Conservation (phyloP, 2,888 invertebrate species). For the Branchellion lobata region DNA sequence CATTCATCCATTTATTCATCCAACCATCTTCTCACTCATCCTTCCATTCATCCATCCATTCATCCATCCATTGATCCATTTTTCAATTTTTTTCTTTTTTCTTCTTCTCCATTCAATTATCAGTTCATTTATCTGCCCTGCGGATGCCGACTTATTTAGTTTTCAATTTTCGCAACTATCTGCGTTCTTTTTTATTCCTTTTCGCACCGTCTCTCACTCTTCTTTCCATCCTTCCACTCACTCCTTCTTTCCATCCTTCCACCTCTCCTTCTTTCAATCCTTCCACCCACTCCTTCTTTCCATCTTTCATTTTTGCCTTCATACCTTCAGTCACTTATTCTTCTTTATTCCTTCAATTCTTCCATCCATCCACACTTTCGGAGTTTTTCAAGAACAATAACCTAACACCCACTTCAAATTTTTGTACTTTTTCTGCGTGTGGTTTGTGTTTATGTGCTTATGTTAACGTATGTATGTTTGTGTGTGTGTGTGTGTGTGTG, state of each 20-base stretch:
- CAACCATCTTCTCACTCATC: no score
- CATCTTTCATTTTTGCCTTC: neutral
- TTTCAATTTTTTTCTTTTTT: no score
- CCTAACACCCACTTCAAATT: no score
- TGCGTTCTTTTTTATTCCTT: neutral
- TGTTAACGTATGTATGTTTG: no score
- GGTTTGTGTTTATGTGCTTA: no score
- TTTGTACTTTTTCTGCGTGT: no score
- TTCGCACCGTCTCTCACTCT: neutral
- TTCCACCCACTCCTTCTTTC: neutral
- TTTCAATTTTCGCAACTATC: slow-evolving; percentile 17
- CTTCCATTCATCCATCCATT: no score
- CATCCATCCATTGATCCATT: no score
- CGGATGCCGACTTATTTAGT: neutral
- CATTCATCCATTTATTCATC: no score
- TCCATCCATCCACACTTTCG: neutral
- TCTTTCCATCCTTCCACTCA: neutral
- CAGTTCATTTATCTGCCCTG: neutral
- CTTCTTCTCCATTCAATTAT: neutral
- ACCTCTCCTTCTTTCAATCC: neutral
- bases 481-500: no score
- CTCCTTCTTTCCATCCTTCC: neutral
- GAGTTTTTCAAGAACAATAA: no score
- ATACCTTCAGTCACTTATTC: neutral
- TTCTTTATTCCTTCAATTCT: neutral